Percentiles rank a stretch among this genome's conserved stretches.
Evolutionary conservation across 2,113 vertebrate genomes (phyloP).

Genomic region (Dipodomys ordii): DNA sequence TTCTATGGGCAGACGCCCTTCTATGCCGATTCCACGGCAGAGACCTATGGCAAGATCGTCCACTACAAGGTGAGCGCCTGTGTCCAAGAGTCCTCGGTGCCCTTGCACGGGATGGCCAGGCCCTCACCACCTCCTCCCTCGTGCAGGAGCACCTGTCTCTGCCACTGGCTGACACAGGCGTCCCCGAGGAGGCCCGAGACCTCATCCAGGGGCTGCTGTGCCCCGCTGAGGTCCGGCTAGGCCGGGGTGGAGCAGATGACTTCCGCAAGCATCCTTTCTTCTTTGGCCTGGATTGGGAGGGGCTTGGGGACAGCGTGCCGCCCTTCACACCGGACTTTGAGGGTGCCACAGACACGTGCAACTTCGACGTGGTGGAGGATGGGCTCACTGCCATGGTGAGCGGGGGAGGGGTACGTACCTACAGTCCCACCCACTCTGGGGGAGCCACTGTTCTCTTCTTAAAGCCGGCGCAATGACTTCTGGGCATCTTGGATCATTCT

Average conservation of each 20-base stretch:
- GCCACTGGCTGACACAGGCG: slow-evolving; percentile 81
- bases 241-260: slow-evolving; percentile 86
- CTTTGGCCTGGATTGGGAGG: slow-evolving; percentile 89
- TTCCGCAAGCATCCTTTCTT: slow-evolving; percentile 91
- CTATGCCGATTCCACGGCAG: slow-evolving; percentile 90
- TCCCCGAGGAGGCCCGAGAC: slow-evolving; percentile 86
- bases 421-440: not conserved
- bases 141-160: slow-evolving; percentile 90
- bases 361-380: slow-evolving; percentile 93
- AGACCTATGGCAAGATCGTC: slow-evolving; percentile 94
- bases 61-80: slow-evolving; percentile 88
- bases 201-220: slow-evolving; percentile 90
- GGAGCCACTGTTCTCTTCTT: not conserved
- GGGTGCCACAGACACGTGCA: slow-evolving; percentile 91
- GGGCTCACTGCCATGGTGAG: slow-evolving; percentile 91
- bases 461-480: not conserved
- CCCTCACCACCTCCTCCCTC: not conserved
- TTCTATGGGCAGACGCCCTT: slow-evolving; percentile 92
- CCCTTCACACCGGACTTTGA: slow-evolving; percentile 90
- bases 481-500: not conserved
- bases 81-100: fast-evolving
- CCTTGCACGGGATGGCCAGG: not conserved
- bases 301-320: slow-evolving; percentile 86
- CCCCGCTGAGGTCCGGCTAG: slow-evolving; percentile 87
- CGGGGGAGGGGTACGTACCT: slow-evolving; percentile 86